phyloP scores from a whole-genome alignment of 2,113 vertebrate species.

The Hirundichthys speculiger region DNA sequence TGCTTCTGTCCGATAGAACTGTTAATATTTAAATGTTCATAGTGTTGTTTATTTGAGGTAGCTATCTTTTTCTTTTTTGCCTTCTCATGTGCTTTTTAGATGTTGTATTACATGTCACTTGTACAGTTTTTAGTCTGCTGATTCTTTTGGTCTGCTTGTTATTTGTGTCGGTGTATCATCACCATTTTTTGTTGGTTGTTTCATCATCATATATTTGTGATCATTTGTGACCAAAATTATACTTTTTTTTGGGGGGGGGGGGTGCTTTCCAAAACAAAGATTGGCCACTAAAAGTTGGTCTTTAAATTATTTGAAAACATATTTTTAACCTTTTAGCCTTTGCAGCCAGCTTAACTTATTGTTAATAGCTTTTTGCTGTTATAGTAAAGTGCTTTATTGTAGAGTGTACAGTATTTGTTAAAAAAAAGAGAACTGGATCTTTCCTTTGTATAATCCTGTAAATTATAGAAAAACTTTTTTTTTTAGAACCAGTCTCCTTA shows the following conservation, averaged over 20 bases:
- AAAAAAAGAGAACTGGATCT: slow-evolving; percentile 55
- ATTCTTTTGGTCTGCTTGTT: slow-evolving; percentile 3
- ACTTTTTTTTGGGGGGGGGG: neutral
- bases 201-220: slow-evolving; percentile 7
- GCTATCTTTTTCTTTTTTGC: neutral
- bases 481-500: neutral
- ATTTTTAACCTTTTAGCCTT: slow-evolving; percentile 25
- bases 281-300: slow-evolving; percentile 48
- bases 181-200: too few species aligned
- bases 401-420: slow-evolving; percentile 74
- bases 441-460: slow-evolving; percentile 64
- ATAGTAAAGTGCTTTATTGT: slow-evolving; percentile 60
- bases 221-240: slow-evolving; percentile 51
- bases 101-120: slow-evolving; percentile 30
- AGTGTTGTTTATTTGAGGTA: slow-evolving; percentile 27
- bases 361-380: slow-evolving; percentile 30
- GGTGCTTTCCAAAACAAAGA: slow-evolving; percentile 27
- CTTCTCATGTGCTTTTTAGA: slow-evolving; percentile 34
- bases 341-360: slow-evolving; percentile 57
- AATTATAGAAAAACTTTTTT: slow-evolving; percentile 56
- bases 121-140: slow-evolving; percentile 47
- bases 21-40: slow-evolving; percentile 61
- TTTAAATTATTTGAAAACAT: slow-evolving; percentile 53
- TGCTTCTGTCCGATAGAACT: slow-evolving; percentile 37
- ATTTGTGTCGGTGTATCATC: neutral